Base-by-base conservation (phyloP, 1,140 invertebrate species). In the Zaprionus taronus region DNA sequence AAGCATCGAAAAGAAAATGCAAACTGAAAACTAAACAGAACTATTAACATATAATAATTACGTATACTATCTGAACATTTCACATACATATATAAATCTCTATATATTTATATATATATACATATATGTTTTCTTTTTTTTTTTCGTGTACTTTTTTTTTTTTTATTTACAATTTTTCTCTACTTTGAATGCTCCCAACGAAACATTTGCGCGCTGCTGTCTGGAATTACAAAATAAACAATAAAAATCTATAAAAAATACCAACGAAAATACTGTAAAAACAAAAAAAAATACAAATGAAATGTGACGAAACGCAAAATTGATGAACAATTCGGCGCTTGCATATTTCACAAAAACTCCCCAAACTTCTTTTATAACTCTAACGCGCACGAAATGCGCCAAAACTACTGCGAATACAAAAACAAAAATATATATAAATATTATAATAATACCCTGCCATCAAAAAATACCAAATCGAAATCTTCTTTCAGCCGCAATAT, bases 401-500 rank as follows among this genome's bases (percentile, higher is more conserved):
- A 34, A 31, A 67, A 73, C 15, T 17, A 17, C 41, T 44, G 49
- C 31, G 11, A 57, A 72, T 67, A 53, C 69, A 64, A 5, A 26
- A 5, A 24, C n/a, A 24, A 0, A 24, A 0, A 86, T 22, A 15
- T 34, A 3, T 34, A 34, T 11, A 34, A 34, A 34, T 34, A 22
- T 24, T 5, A 51, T 14, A 72, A 49, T n/a, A 53, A 77, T 49
- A 38, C 67, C 72, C 69, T 71, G 77, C 15, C 86, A 87, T 71
- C 80, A 83, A 83, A 89, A 83, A 83, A 89, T 67, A 67, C 83
- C 80, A 83, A 87, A 83, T 79, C 73, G 74, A 92, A 92, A 92
- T 92, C 84, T 91, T 92, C 92, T 93, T 93, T 93, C 92, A 93
- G 92, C 92, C 92, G 91, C 92, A 93, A 93, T 96, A 96, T 96